Conservation (phyloP, 2,797 vertebrate genomes). For the Florisuga fusca region DNA sequence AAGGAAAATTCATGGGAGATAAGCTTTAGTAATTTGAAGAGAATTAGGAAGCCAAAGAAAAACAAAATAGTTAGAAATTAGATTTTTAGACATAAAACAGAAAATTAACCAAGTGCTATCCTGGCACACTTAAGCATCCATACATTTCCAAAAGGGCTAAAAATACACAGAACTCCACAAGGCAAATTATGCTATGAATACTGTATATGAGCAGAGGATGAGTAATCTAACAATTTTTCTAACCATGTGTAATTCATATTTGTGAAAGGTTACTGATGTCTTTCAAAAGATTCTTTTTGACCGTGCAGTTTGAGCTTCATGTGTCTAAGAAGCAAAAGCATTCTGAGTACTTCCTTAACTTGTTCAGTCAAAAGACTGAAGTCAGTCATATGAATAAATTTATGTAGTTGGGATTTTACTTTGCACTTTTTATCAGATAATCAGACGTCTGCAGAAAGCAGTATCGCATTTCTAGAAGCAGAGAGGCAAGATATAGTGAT, state of each 20-base stretch:
- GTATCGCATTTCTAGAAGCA: neutral
- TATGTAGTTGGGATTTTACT: neutral
- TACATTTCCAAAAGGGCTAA: neutral
- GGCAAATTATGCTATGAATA: neutral
- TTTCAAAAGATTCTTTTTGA: neutral
- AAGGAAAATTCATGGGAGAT: neutral
- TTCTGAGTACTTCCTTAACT: neutral
- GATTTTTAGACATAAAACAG: neutral
- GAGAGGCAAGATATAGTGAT: neutral
- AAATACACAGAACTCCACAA: neutral
- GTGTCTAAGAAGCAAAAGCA: neutral
- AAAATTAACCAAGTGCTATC: neutral
- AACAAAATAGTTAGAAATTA: neutral
- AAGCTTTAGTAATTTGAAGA: neutral
- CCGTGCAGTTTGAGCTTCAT: neutral
- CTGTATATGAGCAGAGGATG: neutral
- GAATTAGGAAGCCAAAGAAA: neutral
- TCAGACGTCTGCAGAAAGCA: neutral
- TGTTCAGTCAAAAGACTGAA: neutral
- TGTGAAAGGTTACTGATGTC: neutral
- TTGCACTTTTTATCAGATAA: neutral
- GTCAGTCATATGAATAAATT: neutral
- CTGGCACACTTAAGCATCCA: neutral
- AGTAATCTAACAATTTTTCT: neutral
- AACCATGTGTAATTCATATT: neutral